A percentile compares a stretch with the other conserved stretches of the same genome.
These are phyloP conservation scores for Agrypnus murinus DNA, from an alignment of 2,888 invertebrate species.

Conservation along the genomic window DNA sequence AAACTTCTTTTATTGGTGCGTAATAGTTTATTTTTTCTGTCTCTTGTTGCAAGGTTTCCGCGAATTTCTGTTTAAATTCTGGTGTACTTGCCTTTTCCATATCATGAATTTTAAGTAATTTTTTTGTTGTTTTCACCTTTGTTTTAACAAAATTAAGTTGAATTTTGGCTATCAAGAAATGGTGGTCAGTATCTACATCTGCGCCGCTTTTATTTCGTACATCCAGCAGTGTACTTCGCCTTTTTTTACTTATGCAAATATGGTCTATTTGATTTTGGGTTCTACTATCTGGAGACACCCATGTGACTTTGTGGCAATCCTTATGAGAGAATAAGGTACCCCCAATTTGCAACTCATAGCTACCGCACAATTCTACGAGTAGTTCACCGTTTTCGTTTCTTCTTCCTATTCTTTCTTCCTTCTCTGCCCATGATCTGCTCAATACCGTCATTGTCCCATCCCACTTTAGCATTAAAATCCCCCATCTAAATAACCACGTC, in stretches of 20 bases:
- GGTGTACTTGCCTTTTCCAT: not conserved
- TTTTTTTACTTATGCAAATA: not conserved
- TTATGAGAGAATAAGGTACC: not conserved
- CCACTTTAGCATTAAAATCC: not conserved
- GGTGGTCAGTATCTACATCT: conserved; percentile 1
- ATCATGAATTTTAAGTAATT: not conserved
- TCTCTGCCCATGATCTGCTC: not conserved
- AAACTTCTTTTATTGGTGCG: too few species aligned
- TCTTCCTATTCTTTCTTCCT: not conserved
- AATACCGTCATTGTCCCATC: not conserved
- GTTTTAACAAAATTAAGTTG: too few species aligned
- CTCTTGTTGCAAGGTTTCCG: too few species aligned
- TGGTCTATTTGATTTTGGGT: not conserved
- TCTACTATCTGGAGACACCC: not conserved
- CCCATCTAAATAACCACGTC: conserved; percentile 3
- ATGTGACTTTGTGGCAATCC: too few species aligned
- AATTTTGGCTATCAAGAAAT: conserved; percentile 2
- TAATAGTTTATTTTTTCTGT: too few species aligned
- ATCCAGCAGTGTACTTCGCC: not conserved
- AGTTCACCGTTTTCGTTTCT: conserved; percentile 8
- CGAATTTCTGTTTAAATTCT: too few species aligned
- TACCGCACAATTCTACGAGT: not conserved
- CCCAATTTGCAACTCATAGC: not conserved
- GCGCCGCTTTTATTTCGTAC: conserved; percentile 1
- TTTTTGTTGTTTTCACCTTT: too few species aligned